Evolutionary conservation across 1,140 invertebrate genomes (phyloP), one percentile per base, ranked within the genome.

Genomic region (Cydia fagiglandana): DNA sequence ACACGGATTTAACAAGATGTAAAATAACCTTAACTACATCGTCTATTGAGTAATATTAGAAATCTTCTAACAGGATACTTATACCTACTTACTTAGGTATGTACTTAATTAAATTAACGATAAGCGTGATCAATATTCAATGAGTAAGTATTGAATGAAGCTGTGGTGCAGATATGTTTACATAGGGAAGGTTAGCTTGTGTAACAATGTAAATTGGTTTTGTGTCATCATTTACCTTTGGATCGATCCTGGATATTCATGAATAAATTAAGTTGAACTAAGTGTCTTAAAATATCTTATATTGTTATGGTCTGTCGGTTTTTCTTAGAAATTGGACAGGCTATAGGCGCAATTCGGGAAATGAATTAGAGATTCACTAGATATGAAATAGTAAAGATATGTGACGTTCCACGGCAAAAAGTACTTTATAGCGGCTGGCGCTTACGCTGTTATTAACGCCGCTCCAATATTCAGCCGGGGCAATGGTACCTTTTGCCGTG

Each of bases 141-240:
- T 24, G 34, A 70, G 66, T 38, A 38, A 70, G 66, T 70, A 70
- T 68, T 68, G 64, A 68, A 34, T 68, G 64, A 68, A 34, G 64
- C 64, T 38, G 28, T 15, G 64, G 15, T n/a, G 64, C 64, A 68
- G 53, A 56, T 24, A 61, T 41, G 38, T 70, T 70, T 70, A 30
- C 34, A n/a, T 41, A 70, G 66, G 66, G 66, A 70, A 41, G 66
- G 30, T 17, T 34, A 13, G 73, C 24, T 73, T 73, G 47, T 47
- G 45, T 50, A 73, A 73, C 73, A 73, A 76, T 53, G 75, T 61
- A 76, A 76, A 76, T 76, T 70, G 68, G 34, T 56, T 76, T 24
- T 47, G 73, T 45, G 13, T 24, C 73, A 28, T 45, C 34, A 17
- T 73, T 73, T 73, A 50, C 73, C 50, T 24, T 13, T 28, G 24